Conservation (phyloP, 2,113 vertebrate genomes). For the Pelobates fuscus region DNA sequence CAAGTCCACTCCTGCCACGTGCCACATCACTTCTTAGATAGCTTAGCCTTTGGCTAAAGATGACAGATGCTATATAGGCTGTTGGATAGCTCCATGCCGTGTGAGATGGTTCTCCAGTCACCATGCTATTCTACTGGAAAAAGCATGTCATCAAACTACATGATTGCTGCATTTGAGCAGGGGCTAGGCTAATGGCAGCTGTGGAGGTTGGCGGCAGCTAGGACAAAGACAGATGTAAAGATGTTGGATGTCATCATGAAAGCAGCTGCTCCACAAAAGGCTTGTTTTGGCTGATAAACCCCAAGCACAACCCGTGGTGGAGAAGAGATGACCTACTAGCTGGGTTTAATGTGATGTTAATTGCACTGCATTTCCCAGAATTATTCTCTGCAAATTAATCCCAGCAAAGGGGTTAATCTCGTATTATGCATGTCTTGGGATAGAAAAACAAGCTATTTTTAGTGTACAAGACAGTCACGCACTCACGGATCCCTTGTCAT, state of each 20-base stretch:
- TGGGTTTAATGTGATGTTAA: not conserved
- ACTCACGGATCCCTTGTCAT: not conserved
- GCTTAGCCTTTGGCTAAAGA: too few species aligned
- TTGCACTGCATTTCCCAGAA: not conserved
- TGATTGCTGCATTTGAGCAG: too few species aligned
- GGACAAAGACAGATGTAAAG: not conserved
- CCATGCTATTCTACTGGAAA: too few species aligned
- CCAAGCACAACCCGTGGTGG: not conserved
- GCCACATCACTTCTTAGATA: too few species aligned
- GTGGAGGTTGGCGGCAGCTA: not conserved
- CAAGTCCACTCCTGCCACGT: too few species aligned
- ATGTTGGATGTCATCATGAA: not conserved
- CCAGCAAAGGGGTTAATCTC: conserved; percentile 1
- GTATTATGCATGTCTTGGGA: not conserved
- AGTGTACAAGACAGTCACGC: not conserved
- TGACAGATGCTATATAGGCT: too few species aligned
- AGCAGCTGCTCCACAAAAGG: not conserved
- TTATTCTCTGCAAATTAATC: not conserved
- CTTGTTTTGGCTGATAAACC: not conserved
- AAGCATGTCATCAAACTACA: too few species aligned
- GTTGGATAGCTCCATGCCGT: too few species aligned
- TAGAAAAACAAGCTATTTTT: not conserved
- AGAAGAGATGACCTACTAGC: not conserved
- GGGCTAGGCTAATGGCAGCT: too few species aligned
- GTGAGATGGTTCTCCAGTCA: too few species aligned